These are phyloP conservation scores for Diplodus sargus DNA, from an alignment of 2,797 vertebrate genomes.

Conservation along the genomic window DNA sequence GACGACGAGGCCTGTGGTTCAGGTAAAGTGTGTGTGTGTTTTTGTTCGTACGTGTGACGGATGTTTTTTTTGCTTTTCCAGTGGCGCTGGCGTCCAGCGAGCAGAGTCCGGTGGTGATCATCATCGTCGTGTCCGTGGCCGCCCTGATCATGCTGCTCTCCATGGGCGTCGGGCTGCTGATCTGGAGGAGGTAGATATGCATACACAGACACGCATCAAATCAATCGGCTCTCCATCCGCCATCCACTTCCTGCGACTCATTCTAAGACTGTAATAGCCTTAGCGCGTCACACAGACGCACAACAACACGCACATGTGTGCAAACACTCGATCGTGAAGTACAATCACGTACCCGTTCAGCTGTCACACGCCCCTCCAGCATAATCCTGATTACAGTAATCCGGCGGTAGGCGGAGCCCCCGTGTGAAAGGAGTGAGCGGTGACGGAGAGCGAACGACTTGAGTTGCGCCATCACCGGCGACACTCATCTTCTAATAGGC, in stretches of 20 bases:
- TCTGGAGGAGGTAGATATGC: conserved; percentile 93
- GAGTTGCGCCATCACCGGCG: conserved; percentile 22
- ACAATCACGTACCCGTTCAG: conserved; percentile 13
- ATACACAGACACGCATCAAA: neutral
- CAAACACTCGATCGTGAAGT: conserved; percentile 32
- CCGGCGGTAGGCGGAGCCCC: conserved; percentile 30
- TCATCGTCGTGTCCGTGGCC: conserved; percentile 89
- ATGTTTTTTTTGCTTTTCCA: conserved; percentile 51
- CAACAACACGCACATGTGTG: conserved; percentile 6
- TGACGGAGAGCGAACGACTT: conserved; percentile 17
- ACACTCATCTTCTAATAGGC: conserved; percentile 20
- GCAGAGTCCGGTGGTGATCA: conserved; percentile 90
- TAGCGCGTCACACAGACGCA: conserved; percentile 9
- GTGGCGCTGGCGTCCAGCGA: conserved; percentile 90
- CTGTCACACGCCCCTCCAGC: conserved; percentile 17
- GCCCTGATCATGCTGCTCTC: conserved; percentile 92
- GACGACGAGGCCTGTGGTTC: neutral
- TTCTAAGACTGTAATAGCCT: conserved; percentile 11
- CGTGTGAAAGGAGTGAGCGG: conserved; percentile 22
- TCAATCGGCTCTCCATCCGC: neutral
- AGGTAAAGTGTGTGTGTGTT: neutral
- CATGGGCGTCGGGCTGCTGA: conserved; percentile 87
- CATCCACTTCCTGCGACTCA: neutral
- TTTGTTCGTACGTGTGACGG: conserved; percentile 4
- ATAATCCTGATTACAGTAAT: conserved; percentile 73